phyloP scores from a whole-genome alignment of 2,113 vertebrate species.

The Neotoma lepida region DNA sequence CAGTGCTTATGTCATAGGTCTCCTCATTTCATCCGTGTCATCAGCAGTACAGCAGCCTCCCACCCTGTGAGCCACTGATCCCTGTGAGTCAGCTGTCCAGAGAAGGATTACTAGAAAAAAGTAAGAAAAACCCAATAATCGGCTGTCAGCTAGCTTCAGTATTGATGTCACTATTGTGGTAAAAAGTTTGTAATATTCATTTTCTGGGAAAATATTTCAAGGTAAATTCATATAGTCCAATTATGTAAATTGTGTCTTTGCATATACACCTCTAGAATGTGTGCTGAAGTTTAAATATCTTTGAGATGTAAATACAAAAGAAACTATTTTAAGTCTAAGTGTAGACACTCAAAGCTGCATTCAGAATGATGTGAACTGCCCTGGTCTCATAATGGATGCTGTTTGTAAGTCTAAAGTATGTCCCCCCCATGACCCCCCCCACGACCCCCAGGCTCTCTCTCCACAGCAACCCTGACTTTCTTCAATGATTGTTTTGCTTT shows the following conservation, averaged over 20 bases:
- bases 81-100: background rate
- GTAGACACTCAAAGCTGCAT: background rate
- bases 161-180: background rate
- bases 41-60: rapidly evolving
- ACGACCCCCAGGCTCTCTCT: background rate
- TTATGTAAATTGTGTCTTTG: background rate
- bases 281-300: background rate
- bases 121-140: background rate
- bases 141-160: background rate
- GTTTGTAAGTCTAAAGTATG: background rate
- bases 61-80: background rate
- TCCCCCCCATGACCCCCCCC: too few species aligned
- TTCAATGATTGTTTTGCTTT: background rate
- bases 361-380: background rate
- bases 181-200: background rate
- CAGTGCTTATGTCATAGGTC: rapidly evolving
- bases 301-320: constrained; percentile 4
- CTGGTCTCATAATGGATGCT: background rate
- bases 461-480: background rate
- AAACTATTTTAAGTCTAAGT: background rate
- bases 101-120: background rate
- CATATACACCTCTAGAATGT: background rate
- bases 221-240: background rate
- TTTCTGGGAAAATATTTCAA: background rate
- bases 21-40: too few species aligned